phyloP scores from a whole-genome alignment of 23 tunicate genomes.

The Halocynthia roretzi region DNA sequence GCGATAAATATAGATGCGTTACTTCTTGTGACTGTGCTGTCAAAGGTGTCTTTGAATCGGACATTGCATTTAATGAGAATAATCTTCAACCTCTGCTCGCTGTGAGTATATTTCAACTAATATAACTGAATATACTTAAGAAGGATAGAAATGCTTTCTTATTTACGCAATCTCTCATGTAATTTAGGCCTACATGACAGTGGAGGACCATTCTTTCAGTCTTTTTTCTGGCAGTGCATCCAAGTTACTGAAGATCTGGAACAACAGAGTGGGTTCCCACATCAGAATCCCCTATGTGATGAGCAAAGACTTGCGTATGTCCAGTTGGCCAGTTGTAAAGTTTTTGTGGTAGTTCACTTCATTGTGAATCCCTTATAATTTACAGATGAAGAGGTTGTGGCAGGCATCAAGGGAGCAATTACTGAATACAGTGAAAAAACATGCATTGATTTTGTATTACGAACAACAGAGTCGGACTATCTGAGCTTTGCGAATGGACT shows the following conservation, averaged over 20 bases:
- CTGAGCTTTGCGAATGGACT: slow-evolving; percentile 4
- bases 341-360: neutral
- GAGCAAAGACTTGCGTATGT: neutral
- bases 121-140: neutral
- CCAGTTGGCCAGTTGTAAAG: neutral
- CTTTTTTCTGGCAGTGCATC: slow-evolving; percentile 31
- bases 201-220: slow-evolving; percentile 17
- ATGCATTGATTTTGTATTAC: slow-evolving; percentile 7
- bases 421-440: neutral
- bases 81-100: slow-evolving; percentile 6
- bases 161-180: neutral
- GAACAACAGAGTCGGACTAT: slow-evolving; percentile 15
- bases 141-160: neutral
- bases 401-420: slow-evolving; percentile 18
- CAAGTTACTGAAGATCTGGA: slow-evolving; percentile 18
- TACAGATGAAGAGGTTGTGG: slow-evolving; percentile 6
- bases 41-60: slow-evolving; percentile 18
- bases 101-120: neutral
- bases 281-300: slow-evolving; percentile 24
- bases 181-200: slow-evolving; percentile 20
- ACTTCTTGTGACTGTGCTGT: slow-evolving; percentile 22
- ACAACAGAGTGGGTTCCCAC: slow-evolving; percentile 16
- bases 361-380: neutral
- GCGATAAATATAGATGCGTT: slow-evolving; percentile 6
- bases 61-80: slow-evolving; percentile 11